These are phyloP conservation scores for Drepanosiphum platanoidis DNA, from an alignment of 2,888 invertebrate genomes.

Conservation along the genomic window DNA sequence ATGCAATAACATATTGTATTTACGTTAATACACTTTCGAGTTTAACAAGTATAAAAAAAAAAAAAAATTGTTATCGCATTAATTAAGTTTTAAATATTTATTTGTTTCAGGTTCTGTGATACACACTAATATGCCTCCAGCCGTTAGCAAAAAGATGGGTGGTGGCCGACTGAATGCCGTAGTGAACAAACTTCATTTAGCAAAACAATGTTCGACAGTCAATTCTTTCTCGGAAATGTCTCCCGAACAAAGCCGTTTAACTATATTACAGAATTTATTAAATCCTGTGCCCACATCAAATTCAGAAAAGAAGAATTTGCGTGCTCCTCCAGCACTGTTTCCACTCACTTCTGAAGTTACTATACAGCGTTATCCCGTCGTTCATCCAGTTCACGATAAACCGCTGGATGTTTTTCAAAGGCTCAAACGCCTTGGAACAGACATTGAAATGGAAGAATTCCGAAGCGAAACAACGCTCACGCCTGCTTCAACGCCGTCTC, in stretches of 20 bases:
- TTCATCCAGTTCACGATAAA: conserved; percentile 34
- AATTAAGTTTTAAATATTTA: neutral
- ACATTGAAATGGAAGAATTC: conserved; percentile 64
- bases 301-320: conserved; percentile 53
- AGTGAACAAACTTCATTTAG: conserved; percentile 61
- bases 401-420: conserved; percentile 64
- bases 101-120: conserved; percentile 58
- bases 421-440: conserved; percentile 65
- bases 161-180: conserved; percentile 59
- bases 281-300: conserved; percentile 24
- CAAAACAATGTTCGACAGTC: conserved; percentile 54
- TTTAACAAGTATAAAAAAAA: no score
- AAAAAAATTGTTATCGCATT: neutral
- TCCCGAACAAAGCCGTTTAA: conserved; percentile 42
- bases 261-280: conserved; percentile 55
- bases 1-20: no score
- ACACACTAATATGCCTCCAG: conserved; percentile 51
- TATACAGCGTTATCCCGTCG: conserved; percentile 50
- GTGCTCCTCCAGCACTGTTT: conserved; percentile 53
- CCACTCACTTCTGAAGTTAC: conserved; percentile 57
- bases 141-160: conserved; percentile 42
- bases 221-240: conserved; percentile 34
- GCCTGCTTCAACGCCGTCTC: conserved; percentile 27
- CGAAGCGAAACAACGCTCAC: conserved; percentile 44
- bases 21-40: no score